These are phyloP conservation scores for Gymnoscopelus braueri DNA, from an alignment of 2,797 vertebrate species.

Conservation along the genomic window DNA sequence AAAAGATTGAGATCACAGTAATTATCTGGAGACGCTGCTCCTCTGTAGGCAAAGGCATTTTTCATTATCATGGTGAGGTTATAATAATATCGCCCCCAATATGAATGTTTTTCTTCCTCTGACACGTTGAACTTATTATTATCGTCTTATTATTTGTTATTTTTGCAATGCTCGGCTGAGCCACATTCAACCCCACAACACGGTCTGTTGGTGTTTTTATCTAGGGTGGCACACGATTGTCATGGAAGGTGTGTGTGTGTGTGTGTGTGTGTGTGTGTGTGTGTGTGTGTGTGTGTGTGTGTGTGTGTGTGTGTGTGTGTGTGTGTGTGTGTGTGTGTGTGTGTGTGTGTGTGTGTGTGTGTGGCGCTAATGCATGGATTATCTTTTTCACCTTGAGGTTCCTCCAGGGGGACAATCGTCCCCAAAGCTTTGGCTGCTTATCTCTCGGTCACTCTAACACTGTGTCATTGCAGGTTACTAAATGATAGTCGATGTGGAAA, in stretches of 20 bases:
- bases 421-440: constrained; percentile 27
- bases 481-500: constrained; percentile 63
- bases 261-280: too few species aligned
- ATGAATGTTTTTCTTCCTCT: not conserved
- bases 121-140: not conserved
- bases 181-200: constrained; percentile 3
- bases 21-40: not conserved
- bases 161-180: not conserved
- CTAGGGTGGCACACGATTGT: not conserved
- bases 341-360: too few species aligned
- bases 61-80: not conserved
- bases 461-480: constrained; percentile 62
- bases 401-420: constrained; percentile 48
- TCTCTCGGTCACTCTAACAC: constrained; percentile 56
- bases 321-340: too few species aligned
- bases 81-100: not conserved
- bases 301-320: too few species aligned
- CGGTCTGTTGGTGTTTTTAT: constrained; percentile 31
- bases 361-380: constrained; percentile 56
- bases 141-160: not conserved
- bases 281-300: too few species aligned
- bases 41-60: not conserved
- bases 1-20: not conserved
- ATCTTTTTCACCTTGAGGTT: constrained; percentile 63
- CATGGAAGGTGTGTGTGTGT: not conserved